Evolutionary conservation across 2,888 invertebrate genomes (phyloP), one percentile per base, ranked within the genome.

Genomic region (Ormyrus pomaceus): DNA sequence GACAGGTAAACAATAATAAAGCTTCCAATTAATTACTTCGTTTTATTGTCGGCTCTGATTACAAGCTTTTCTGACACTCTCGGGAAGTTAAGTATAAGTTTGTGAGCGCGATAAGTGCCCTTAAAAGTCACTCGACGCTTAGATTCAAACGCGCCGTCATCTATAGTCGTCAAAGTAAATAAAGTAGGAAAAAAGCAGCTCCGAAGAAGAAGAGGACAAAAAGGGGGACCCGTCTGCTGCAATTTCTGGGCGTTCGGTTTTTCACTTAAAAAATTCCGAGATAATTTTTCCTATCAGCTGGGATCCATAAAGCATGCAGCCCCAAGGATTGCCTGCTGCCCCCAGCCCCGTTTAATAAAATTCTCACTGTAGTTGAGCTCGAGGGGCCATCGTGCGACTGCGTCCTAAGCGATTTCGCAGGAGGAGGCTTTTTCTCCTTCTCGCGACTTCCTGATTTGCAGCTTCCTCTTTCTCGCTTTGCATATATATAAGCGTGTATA

Each of bases 271-370:
- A 73, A 79, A 55, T 65, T 65, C 45, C 58, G 65, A 79, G 77
- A 81, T 80, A 79, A 78, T 73, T 71, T 66, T 66, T 59, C 61
- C 71, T 72, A 77, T 77, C 76, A 34, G 34, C 34, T 58, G 19
- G 7, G 34, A 8, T 58, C 48, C 58, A 34, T 19, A 34, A 34
- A 34, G 34, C 34, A 34, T 4, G 34, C 34, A 61, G 11, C 59
- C 68, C 19, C 50, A 10, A 61, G 53, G 50, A 69, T 69, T 76
- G n/a, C 46, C 13, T n/a, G 7, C 53, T 66, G 5, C 4, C 8
- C 8, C 13, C 55, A 11, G 45, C 45, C 13, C 8, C 46, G 61
- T 75, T 75, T 75, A 68, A 76, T 76, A 68, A 76, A 76, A 76
- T 68, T 76, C 51, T 59, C 59, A n/a, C 45, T 7, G 19, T 55